A percentile compares a stretch with the other conserved stretches of the same genome.
Evolutionary conservation across 1,140 invertebrate genomes (phyloP).

Genomic region (Choristoneura fumiferana): DNA sequence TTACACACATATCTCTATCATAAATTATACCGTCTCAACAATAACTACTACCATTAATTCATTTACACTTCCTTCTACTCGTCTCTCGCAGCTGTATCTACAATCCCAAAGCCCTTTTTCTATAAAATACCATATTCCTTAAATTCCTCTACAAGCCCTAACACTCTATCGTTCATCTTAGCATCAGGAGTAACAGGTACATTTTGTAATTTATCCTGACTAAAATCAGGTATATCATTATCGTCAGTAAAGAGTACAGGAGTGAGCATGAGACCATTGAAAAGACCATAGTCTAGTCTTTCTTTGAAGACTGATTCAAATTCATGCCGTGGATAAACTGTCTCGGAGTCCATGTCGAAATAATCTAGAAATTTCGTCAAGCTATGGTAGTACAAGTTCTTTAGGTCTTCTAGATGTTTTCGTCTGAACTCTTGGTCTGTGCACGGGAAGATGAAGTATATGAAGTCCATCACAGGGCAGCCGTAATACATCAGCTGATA

Average conservation of each 20-base stretch:
- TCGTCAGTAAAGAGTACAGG: not conserved
- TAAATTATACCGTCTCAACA: too few species aligned
- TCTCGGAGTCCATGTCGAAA: slow-evolving; percentile 17
- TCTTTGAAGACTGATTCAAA: slow-evolving; percentile 18
- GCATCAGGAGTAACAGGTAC: not conserved
- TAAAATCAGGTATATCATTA: slow-evolving; percentile 13
- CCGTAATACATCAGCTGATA: slow-evolving; percentile 41
- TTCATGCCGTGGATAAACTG: slow-evolving; percentile 5
- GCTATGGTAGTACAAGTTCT: slow-evolving; percentile 10
- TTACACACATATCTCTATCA: too few species aligned
- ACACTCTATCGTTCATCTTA: not conserved
- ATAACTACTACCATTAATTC: too few species aligned
- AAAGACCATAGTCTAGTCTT: slow-evolving; percentile 16
- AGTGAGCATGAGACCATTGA: not conserved
- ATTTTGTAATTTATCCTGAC: not conserved
- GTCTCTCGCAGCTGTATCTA: too few species aligned
- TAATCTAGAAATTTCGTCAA: slow-evolving; percentile 11
- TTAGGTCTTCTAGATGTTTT: slow-evolving; percentile 18
- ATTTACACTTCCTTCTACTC: too few species aligned
- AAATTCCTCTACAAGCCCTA: slow-evolving; percentile 3
- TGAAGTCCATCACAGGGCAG: slow-evolving; percentile 25
- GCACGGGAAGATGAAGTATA: slow-evolving; percentile 23
- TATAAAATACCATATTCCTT: not conserved
- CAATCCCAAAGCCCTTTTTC: too few species aligned
- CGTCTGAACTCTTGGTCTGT: slow-evolving; percentile 22